phyloP scores from a whole-genome alignment of 30 jellyfish, hydroid and myxozoan species.

The Clytia hemisphaerica region DNA sequence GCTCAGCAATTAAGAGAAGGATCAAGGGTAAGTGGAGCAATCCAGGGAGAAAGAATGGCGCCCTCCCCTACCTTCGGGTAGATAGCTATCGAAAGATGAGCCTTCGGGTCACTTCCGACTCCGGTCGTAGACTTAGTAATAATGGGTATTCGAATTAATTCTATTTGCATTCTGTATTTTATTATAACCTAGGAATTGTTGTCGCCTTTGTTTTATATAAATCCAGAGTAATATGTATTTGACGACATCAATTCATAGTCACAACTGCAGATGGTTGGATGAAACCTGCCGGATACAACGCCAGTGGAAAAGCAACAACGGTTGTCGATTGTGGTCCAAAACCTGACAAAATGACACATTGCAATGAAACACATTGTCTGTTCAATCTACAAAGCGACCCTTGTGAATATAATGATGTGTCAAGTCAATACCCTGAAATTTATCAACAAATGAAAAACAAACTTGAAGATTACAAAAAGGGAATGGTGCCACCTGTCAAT shows the following conservation, averaged over 20 bases:
- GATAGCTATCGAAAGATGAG: too few species aligned
- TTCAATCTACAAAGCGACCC: conserved; percentile 84
- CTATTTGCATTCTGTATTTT: too few species aligned
- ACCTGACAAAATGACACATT: conserved; percentile 49
- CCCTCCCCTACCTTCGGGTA: too few species aligned
- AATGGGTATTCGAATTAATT: too few species aligned
- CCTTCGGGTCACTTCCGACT: too few species aligned
- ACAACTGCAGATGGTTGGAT: too few species aligned
- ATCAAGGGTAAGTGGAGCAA: too few species aligned
- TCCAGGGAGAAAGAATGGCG: too few species aligned
- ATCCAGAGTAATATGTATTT: not conserved
- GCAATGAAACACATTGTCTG: conserved; percentile 42
- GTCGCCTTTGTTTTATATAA: too few species aligned
- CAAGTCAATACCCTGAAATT: conserved; percentile 67
- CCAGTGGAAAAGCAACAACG: conserved; percentile 7
- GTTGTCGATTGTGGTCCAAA: conserved; percentile 45
- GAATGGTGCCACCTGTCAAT: conserved; percentile 45
- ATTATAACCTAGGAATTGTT: too few species aligned
- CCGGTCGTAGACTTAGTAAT: too few species aligned
- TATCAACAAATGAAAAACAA: conserved; percentile 42
- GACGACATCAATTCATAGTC: not conserved
- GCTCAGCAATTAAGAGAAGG: too few species aligned
- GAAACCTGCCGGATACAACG: conserved; percentile 38
- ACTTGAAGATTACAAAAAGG: conserved; percentile 37
- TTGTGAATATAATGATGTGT: conserved; percentile 74